Conservation (phyloP, 2,888 invertebrate species). For the Diaphora mendica region DNA sequence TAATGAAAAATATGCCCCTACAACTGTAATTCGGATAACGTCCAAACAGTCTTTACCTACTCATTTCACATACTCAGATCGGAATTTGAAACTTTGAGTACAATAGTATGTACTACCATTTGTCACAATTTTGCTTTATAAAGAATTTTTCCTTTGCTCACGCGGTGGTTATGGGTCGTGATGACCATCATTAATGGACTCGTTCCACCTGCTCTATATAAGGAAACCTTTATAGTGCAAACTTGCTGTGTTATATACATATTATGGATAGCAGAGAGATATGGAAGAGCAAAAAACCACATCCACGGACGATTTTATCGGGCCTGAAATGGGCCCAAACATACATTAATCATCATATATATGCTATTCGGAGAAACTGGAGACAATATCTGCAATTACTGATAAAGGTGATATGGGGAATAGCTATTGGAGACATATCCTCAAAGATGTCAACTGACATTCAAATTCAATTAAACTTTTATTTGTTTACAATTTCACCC, state of each 20-base stretch:
- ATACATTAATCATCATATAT: neutral
- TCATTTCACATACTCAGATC: too few species aligned
- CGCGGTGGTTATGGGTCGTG: too few species aligned
- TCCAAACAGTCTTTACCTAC: too few species aligned
- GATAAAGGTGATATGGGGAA: neutral
- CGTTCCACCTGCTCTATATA: neutral
- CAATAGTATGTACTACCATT: neutral
- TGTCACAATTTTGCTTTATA: neutral
- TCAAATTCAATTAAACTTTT: neutral
- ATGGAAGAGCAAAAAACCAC: neutral
- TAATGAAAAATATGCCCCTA: too few species aligned
- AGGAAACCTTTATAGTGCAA: neutral
- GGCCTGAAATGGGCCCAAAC: neutral
- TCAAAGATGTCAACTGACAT: neutral
- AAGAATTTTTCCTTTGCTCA: too few species aligned
- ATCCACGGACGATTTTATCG: neutral
- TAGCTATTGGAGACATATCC: neutral
- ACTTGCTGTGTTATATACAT: too few species aligned
- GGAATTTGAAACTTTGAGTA: neutral
- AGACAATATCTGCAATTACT: neutral
- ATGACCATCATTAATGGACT: neutral
- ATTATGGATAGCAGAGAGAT: neutral
- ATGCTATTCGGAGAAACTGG: neutral
- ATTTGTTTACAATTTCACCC: neutral
- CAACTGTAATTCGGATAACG: too few species aligned